Percentiles rank a stretch among this genome's conserved stretches.
Conservation (phyloP, 1,140 invertebrate species). For the Halesus radiatus region DNA sequence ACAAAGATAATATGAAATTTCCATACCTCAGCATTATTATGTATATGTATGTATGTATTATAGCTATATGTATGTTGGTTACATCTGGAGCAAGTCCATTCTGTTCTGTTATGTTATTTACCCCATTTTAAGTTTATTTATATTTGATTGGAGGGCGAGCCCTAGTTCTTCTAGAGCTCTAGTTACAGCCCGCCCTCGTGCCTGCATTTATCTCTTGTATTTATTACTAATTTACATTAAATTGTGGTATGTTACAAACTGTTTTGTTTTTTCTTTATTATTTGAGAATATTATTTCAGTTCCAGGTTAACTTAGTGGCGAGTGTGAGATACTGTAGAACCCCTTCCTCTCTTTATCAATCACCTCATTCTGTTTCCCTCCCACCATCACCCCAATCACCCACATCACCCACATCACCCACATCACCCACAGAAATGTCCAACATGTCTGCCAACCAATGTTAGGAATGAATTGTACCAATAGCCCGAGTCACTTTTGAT, state of each 20-base stretch:
- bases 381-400: neutral
- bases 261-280: slow-evolving; percentile 51
- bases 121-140: slow-evolving; percentile 69
- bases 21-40: slow-evolving; percentile 72
- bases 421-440: neutral
- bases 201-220: slow-evolving; percentile 74
- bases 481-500: too few species aligned
- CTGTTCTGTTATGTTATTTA: slow-evolving; percentile 63
- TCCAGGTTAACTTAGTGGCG: slow-evolving; percentile 19
- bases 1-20: slow-evolving; percentile 66
- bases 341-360: neutral
- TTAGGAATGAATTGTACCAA: neutral
- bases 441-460: neutral
- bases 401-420: too few species aligned
- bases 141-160: slow-evolving; percentile 66
- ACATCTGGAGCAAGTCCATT: slow-evolving; percentile 66
- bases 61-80: slow-evolving; percentile 65
- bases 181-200: slow-evolving; percentile 67
- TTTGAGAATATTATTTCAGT: neutral
- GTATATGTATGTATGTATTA: slow-evolving; percentile 63
- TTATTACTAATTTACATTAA: slow-evolving; percentile 75
- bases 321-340: neutral
- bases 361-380: slow-evolving; percentile 1
- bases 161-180: slow-evolving; percentile 65
- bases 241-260: slow-evolving; percentile 72